Evolutionary conservation across 2,113 vertebrate species (phyloP).

Genomic region (Aythya baeri): DNA sequence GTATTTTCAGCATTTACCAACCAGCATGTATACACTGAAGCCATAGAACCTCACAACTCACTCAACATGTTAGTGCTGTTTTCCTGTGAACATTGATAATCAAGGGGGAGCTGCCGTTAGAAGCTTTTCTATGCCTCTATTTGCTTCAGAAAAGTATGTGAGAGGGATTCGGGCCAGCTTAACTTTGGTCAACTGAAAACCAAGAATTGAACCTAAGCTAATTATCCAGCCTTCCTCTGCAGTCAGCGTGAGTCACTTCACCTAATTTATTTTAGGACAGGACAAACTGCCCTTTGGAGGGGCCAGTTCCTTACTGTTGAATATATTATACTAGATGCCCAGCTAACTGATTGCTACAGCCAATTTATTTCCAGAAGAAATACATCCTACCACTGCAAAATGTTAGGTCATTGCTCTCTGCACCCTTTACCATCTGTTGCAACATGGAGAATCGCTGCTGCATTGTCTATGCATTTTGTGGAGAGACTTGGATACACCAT

Average conservation of each 20-base stretch:
- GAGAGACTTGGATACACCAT: background rate
- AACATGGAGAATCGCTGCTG: background rate
- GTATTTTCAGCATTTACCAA: background rate
- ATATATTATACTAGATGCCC: background rate
- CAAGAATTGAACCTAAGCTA: background rate
- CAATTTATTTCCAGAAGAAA: background rate
- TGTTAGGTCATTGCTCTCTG: background rate
- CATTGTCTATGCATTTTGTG: rapidly evolving
- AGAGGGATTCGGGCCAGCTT: background rate
- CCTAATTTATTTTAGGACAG: background rate
- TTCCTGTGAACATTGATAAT: background rate
- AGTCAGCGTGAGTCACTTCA: background rate
- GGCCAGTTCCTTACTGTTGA: background rate
- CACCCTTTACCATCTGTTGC: background rate
- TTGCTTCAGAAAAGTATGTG: background rate
- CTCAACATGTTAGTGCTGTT: background rate
- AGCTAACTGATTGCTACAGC: background rate
- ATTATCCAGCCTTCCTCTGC: background rate
- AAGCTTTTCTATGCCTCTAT: background rate
- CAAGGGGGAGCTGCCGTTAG: background rate
- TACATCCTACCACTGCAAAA: background rate
- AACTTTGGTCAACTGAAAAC: background rate
- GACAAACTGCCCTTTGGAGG: background rate
- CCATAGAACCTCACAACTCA: background rate
- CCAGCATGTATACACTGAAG: background rate